Percentiles rank a stretch among this genome's conserved stretches.
Evolutionary conservation across 1,140 invertebrate genomes (phyloP).

Genomic region (Calycopis cecrops): DNA sequence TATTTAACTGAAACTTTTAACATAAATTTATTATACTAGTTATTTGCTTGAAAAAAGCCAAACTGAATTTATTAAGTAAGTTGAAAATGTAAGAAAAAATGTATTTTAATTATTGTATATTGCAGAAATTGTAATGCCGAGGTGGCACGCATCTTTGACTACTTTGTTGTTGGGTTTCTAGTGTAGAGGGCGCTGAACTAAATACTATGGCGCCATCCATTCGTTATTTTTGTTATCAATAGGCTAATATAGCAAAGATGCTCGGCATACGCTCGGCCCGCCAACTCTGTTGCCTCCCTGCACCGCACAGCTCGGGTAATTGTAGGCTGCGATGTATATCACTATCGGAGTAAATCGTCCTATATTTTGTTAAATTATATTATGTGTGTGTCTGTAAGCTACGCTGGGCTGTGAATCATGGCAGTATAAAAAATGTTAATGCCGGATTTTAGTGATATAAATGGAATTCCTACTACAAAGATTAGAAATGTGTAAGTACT

Average conservation of each 20-base stretch:
- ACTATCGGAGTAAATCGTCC: slow-evolving; percentile 64
- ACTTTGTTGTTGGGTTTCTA: slow-evolving; percentile 35
- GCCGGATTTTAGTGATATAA: not conserved
- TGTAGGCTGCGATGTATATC: slow-evolving; percentile 56
- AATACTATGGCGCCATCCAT: slow-evolving; percentile 6
- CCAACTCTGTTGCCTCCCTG: slow-evolving; percentile 63
- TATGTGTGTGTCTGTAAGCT: slow-evolving; percentile 61
- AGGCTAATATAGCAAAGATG: slow-evolving; percentile 32
- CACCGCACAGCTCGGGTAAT: slow-evolving; percentile 52
- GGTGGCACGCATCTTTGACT: slow-evolving; percentile 36
- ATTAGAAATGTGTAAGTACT: slow-evolving; percentile 7
- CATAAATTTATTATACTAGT: slow-evolving; percentile 74
- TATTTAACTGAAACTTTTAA: slow-evolving; percentile 71
- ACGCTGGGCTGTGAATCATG: slow-evolving; percentile 40
- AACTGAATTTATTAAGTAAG: slow-evolving; percentile 76
- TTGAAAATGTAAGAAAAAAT: slow-evolving; percentile 73
- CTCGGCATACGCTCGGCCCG: slow-evolving; percentile 29
- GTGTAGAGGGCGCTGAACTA: slow-evolving; percentile 27
- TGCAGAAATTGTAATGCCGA: slow-evolving; percentile 43
- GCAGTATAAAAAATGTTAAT: slow-evolving; percentile 8
- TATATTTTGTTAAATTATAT: slow-evolving; percentile 75
- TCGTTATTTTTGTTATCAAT: slow-evolving; percentile 28
- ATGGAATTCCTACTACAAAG: not conserved
- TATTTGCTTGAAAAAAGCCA: slow-evolving; percentile 74
- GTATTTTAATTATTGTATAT: slow-evolving; percentile 74